Base-by-base conservation (phyloP, 2,797 vertebrate species). In the Ciconia nigra region DNA sequence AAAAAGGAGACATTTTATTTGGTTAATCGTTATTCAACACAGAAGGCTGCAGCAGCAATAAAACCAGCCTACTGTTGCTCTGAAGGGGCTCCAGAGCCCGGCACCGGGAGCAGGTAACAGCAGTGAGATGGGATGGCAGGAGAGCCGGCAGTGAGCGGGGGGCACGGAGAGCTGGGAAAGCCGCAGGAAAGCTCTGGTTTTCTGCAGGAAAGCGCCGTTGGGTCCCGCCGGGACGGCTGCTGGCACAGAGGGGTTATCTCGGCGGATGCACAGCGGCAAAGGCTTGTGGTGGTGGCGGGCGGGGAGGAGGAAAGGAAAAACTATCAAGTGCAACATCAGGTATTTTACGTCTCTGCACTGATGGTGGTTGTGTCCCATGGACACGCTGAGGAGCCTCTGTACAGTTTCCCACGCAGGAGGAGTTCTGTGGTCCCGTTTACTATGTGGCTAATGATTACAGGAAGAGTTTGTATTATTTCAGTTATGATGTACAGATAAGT, bases 351-450 rank as follows among this genome's bases (percentile, higher is more conserved):
- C 91, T 97, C 96, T 97, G 96, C 98, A 97, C 97, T 98, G 97
- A 97, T 89, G 91, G 97, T 95, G 95, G 97, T 97, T 98, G 97
- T 98, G 98, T 98, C 98, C 98, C 87, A 87, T 98, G 98, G 98
- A 99, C 98, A 98, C 96, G 46, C 88, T 93, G 94, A 96, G 83
- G 93, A 95, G 90, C 95, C 96, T 93, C 92, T 94, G 96, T 95
- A 98, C 96, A 97, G 97, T 96, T 95, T 84, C 59, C 76, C 91
- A 96, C 12, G 42, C 90, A 87, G 71, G 94, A 91, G 71, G 82
- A 91, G 87, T 72, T 82, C 74, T 69, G 96, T 95, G 82, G 94
- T 98, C 97, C 97, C 94, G 3, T 97, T 96, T 95, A 74, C 83
- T 87, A 70, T 49, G 66, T 96, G 95, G 96, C 84, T 90, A 83